Evolutionary conservation across 2,888 invertebrate species (phyloP).

Genomic region (Lasioglossum marginatum): DNA sequence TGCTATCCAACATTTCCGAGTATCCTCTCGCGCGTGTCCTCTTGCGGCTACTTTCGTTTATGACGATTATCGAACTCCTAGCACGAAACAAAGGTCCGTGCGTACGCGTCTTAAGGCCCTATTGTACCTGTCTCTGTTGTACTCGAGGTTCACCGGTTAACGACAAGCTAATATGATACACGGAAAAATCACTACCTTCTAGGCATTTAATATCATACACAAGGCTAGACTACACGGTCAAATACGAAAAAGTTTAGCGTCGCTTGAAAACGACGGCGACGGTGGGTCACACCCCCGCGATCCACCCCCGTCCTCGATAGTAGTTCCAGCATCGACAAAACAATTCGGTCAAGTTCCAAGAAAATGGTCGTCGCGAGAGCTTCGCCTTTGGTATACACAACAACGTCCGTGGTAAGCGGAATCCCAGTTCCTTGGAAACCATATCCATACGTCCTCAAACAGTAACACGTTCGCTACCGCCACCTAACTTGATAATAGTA

Average conservation of each 20-base stretch:
- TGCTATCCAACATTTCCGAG: slow-evolving; percentile 45
- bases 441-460: slow-evolving; percentile 3
- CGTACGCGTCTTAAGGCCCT: slow-evolving; percentile 47
- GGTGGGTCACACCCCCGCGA: slow-evolving; percentile 8
- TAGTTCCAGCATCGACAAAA: slow-evolving; percentile 8
- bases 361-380: slow-evolving; percentile 1
- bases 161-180: slow-evolving; percentile 64
- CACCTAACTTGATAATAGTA: not conserved
- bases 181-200: slow-evolving; percentile 63
- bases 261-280: slow-evolving; percentile 24
- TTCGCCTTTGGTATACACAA: slow-evolving; percentile 53
- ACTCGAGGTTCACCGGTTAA: slow-evolving; percentile 37
- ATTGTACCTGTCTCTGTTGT: slow-evolving; percentile 16
- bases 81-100: slow-evolving; percentile 60
- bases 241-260: slow-evolving; percentile 59
- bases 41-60: slow-evolving; percentile 74
- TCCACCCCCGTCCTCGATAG: slow-evolving; percentile 6
- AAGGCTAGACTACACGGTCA: slow-evolving; percentile 67
- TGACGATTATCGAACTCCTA: slow-evolving; percentile 79
- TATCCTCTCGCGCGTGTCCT: slow-evolving; percentile 21
- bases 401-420: slow-evolving; percentile 23
- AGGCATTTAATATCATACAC: slow-evolving; percentile 62
- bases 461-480: not conserved
- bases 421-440: slow-evolving; percentile 22
- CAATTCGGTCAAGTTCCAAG: not conserved